phyloP scores from a whole-genome alignment of 2,113 vertebrate species.

The Nesogale talazaci region DNA sequence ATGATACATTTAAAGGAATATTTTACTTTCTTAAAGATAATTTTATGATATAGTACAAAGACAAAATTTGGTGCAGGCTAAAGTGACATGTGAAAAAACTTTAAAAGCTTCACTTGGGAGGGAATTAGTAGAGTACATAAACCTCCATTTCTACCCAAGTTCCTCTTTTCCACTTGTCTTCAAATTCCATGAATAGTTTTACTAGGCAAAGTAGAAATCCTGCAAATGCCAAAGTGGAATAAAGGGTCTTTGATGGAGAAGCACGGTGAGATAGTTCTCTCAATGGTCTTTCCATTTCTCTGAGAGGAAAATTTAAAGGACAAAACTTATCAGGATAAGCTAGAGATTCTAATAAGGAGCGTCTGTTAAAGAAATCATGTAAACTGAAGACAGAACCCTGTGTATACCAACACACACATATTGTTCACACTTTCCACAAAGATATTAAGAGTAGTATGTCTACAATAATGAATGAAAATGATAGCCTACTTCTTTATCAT shows the following conservation, averaged over 20 bases:
- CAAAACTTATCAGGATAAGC: background rate
- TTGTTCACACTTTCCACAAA: background rate
- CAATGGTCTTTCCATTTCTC: background rate
- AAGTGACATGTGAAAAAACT: constrained; percentile 2
- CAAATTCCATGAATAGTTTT: background rate
- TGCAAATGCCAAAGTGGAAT: background rate
- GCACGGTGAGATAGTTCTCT: background rate
- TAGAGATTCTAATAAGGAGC: background rate
- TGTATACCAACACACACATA: background rate
- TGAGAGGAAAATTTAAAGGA: constrained; percentile 20
- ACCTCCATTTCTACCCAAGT: background rate
- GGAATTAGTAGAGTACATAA: background rate
- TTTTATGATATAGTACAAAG: background rate
- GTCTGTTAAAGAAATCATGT: background rate
- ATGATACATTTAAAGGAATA: constrained; percentile 10
- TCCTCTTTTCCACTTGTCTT: background rate
- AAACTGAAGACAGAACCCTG: background rate
- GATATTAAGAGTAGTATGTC: background rate
- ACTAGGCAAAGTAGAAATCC: background rate
- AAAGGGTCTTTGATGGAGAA: background rate
- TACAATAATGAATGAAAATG: background rate
- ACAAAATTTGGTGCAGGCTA: background rate
- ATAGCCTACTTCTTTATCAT: background rate
- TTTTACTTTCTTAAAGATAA: constrained; percentile 17
- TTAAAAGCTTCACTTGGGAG: background rate